Evolutionary conservation across 2,888 invertebrate genomes (phyloP).

Genomic region (Caenorhabditis becei): DNA sequence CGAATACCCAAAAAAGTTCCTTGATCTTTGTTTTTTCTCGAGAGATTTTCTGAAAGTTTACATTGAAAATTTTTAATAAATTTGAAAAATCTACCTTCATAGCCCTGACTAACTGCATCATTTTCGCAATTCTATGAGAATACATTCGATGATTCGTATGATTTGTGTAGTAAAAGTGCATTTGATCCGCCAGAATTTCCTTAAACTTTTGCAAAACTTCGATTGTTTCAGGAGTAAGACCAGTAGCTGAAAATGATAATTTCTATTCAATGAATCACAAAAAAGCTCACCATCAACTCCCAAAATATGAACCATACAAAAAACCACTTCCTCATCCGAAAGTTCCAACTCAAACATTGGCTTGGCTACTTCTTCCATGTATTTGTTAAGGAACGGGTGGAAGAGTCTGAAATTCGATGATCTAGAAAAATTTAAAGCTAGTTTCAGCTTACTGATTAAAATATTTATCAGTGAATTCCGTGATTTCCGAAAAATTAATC

Average conservation of each 20-base stretch:
- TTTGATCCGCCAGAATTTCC: slow-evolving; percentile 32
- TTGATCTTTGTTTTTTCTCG: slow-evolving; percentile 36
- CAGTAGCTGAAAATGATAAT: slow-evolving; percentile 17
- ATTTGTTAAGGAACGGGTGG: slow-evolving; percentile 40
- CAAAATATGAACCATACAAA: slow-evolving; percentile 34
- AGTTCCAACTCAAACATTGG: slow-evolving; percentile 31
- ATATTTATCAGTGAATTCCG: slow-evolving; percentile 30
- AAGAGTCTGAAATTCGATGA: slow-evolving; percentile 21
- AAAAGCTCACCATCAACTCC: slow-evolving; percentile 33
- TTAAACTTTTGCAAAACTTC: slow-evolving; percentile 31
- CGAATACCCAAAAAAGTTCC: slow-evolving; percentile 34
- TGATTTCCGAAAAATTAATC: slow-evolving; percentile 27
- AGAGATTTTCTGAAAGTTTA: slow-evolving; percentile 29
- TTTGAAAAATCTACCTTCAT: too few relatives aligned
- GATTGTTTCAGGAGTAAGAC: slow-evolving; percentile 22
- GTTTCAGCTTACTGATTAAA: slow-evolving; percentile 22
- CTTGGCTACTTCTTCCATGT: slow-evolving; percentile 33
- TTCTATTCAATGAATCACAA: background rate
- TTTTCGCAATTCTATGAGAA: slow-evolving; percentile 24
- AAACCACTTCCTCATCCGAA: slow-evolving; percentile 35
- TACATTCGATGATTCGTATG: slow-evolving; percentile 23
- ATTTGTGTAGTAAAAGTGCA: slow-evolving; percentile 38
- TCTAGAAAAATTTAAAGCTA: background rate
- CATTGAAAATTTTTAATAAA: too few relatives aligned
- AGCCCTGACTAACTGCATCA: slow-evolving; percentile 31